These are phyloP conservation scores for Steinernema feltiae DNA, from an alignment of 1,140 invertebrate genomes.

Conservation along the genomic window DNA sequence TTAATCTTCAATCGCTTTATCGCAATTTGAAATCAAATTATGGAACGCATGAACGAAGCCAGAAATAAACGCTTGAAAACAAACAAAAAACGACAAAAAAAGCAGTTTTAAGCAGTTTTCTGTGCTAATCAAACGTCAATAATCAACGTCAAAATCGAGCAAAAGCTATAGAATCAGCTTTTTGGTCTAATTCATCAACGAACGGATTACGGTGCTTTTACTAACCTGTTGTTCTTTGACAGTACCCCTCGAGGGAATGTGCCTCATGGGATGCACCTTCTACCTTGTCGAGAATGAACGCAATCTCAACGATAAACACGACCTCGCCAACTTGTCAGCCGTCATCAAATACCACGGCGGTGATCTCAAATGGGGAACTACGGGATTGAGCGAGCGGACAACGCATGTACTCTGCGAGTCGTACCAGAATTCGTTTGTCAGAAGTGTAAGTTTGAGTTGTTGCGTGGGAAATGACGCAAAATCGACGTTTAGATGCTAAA, in stretches of 20 bases:
- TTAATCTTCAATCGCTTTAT: no score
- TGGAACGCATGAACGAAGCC: no score
- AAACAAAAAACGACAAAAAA: no score
- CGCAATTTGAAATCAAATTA: no score
- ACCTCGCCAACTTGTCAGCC: background rate
- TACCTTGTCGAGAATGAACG: slow-evolving; percentile 3
- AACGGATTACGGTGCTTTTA: background rate
- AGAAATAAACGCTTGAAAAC: no score
- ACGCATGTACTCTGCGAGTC: background rate
- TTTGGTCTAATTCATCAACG: background rate
- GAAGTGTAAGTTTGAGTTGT: background rate
- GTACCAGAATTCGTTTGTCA: background rate
- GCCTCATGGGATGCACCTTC: slow-evolving; percentile 1
- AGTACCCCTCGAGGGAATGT: background rate
- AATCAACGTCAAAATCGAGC: no score
- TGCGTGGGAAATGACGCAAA: background rate
- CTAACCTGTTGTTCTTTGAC: no score
- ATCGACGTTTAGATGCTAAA: background rate
- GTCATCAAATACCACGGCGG: slow-evolving; percentile 4
- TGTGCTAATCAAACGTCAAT: no score
- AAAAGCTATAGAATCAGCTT: no score
- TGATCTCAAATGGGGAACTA: background rate
- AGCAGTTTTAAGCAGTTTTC: no score
- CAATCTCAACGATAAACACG: background rate
- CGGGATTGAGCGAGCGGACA: background rate